Evolutionary conservation across 2,888 invertebrate species (phyloP).

Genomic region (Subacronicta megacephala): DNA sequence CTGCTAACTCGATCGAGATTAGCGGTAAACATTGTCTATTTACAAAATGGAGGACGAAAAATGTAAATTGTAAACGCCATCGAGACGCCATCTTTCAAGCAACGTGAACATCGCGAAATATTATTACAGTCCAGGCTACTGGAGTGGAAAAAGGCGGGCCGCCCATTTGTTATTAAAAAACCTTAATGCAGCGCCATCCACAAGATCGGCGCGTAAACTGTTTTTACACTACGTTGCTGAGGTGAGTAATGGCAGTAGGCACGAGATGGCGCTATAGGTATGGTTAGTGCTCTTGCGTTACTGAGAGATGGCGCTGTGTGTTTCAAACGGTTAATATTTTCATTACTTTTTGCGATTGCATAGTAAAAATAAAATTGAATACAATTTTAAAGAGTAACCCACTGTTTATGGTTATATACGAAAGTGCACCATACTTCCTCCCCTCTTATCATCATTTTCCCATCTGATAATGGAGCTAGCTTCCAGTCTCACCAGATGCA

Average conservation of each 20-base stretch:
- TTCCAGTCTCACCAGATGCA: too few species aligned
- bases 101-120: constrained; percentile 49
- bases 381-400: too few species aligned
- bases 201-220: constrained; percentile 5
- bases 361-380: too few species aligned
- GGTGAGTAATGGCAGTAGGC: not conserved
- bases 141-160: constrained; percentile 24
- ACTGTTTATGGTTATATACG: too few species aligned
- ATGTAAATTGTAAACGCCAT: too few species aligned
- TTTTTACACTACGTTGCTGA: not conserved
- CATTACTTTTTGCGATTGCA: too few species aligned
- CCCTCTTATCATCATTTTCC: too few species aligned
- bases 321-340: too few species aligned
- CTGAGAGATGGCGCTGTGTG: constrained; percentile 40
- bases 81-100: constrained; percentile 53
- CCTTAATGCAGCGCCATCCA: constrained; percentile 37
- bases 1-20: constrained; percentile 30
- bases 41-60: constrained; percentile 62
- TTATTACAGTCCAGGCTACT: too few species aligned
- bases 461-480: too few species aligned
- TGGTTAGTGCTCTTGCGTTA: not conserved
- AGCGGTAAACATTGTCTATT: constrained; percentile 51
- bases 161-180: not conserved
- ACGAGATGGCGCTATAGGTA: constrained; percentile 26
- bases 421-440: too few species aligned